Base-by-base conservation (phyloP, 2,113 vertebrate genomes). In the Circaetus cinerascens region DNA sequence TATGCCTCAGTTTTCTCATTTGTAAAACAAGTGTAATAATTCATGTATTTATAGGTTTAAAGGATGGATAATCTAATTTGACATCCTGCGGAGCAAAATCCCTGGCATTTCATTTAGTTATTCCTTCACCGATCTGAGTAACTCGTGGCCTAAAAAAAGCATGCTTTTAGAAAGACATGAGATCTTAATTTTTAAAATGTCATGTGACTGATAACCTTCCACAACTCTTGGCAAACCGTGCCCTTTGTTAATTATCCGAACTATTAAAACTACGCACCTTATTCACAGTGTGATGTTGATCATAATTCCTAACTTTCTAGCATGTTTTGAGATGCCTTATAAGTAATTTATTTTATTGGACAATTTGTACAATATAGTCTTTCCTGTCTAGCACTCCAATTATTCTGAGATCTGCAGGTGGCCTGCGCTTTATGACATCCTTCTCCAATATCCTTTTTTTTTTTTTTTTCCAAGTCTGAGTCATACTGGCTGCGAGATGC, bases 1-100 rank as follows among this genome's bases (percentile, higher is more conserved):
- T 95, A 85, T 96, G 86, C 91, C 95, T 96, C 87, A 86, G 93
- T 96, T 95, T 97, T 97, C 94, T 94, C 96, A 96, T 95, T 95
- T 95, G 89, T 97, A 96, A 96, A 96, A 96, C 84, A 95, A 93
- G 94, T 92, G 89, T 90, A 97, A 97, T 97, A 95, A 96, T 96
- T 95, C 95, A 88, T 55, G 22, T 97, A 94, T 93, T 97, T 96
- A 97, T 97, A 77, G 93, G 81, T 97, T 94, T 97, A 93, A 96
- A 97, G 89, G 84, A 86, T 63, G 81, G 96, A 79, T 97, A 96
- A 96, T 88, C 93, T 93, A 95, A 95, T 95, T 97, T 94, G 91
- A 90, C 93, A 95, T 83, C 95, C 94, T 55, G 81, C 8, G 4
- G 86, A 97, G 93, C 74, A 95, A 91, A 97, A 94, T 91, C 74